These are phyloP conservation scores for Coelogynopora nodosa DNA, from an alignment of 2,888 invertebrate genomes.

Conservation along the genomic window DNA sequence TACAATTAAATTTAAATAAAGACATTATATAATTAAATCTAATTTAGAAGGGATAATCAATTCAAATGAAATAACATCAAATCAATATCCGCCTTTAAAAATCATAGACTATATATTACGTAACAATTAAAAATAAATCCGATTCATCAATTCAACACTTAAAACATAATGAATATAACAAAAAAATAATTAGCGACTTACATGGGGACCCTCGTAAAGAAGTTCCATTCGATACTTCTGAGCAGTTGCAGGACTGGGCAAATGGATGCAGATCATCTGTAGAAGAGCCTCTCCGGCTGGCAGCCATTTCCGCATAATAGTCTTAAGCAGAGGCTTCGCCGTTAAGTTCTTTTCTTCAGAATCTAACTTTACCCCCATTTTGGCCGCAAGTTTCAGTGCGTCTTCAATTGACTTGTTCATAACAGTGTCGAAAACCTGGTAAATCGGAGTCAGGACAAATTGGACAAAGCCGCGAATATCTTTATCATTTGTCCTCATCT, in stretches of 20 bases:
- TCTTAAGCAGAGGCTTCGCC: constrained; percentile 89
- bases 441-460: constrained; percentile 97
- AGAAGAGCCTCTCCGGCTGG: constrained; percentile 98
- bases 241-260: constrained; percentile 96
- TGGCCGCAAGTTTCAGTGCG: constrained; percentile 77
- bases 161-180: neutral
- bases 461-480: constrained; percentile 84
- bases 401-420: constrained; percentile 95
- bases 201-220: constrained; percentile 92
- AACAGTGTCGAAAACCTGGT: constrained; percentile 81
- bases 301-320: constrained; percentile 97
- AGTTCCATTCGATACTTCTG: constrained; percentile 98
- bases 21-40: too few species aligned
- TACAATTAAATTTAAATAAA: too few species aligned
- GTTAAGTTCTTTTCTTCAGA: constrained; percentile 93
- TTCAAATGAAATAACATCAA: too few species aligned
- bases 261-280: constrained; percentile 99
- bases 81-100: too few species aligned
- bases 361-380: constrained; percentile 84
- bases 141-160: too few species aligned
- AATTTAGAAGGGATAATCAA: too few species aligned
- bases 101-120: too few species aligned
- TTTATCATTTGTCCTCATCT: constrained; percentile 68
- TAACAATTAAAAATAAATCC: too few species aligned
- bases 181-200: neutral